Evolutionary conservation across 2,888 invertebrate species (phyloP).

Genomic region (Trichogramma dendrolimi): DNA sequence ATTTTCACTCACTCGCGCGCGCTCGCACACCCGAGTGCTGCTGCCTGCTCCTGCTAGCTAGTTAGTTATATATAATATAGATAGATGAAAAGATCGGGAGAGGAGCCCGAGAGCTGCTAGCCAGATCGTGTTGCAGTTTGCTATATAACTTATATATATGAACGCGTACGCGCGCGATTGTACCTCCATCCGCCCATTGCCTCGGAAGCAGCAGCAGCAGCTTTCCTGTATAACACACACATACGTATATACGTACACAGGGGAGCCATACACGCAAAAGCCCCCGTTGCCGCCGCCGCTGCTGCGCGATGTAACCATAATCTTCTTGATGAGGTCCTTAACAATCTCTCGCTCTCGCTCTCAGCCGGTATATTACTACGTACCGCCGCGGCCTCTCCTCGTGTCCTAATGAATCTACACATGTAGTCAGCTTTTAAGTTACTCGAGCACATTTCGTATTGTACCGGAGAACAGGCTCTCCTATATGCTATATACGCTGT

Average conservation of each 20-base stretch:
- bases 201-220: too few relatives aligned
- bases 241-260: too few relatives aligned
- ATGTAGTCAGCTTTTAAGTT: conserved; percentile 25
- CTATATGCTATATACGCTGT: too few relatives aligned
- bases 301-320: conserved; percentile 29
- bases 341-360: conserved; percentile 22
- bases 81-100: conserved; percentile 25
- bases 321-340: conserved; percentile 32
- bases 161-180: too few relatives aligned
- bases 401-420: conserved; percentile 27
- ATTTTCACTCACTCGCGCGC: conserved; percentile 18
- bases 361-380: too few relatives aligned
- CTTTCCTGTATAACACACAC: too few relatives aligned
- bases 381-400: not conserved
- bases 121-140: not conserved
- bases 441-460: conserved; percentile 15
- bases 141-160: too few relatives aligned
- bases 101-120: conserved; percentile 14
- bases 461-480: not conserved
- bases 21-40: not conserved
- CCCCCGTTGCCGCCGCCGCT: too few relatives aligned
- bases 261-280: too few relatives aligned
- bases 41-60: too few relatives aligned
- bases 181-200: too few relatives aligned
- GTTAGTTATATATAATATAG: too few relatives aligned